phyloP scores from a whole-genome alignment of 2,113 vertebrate genomes.

The Rana temporaria region DNA sequence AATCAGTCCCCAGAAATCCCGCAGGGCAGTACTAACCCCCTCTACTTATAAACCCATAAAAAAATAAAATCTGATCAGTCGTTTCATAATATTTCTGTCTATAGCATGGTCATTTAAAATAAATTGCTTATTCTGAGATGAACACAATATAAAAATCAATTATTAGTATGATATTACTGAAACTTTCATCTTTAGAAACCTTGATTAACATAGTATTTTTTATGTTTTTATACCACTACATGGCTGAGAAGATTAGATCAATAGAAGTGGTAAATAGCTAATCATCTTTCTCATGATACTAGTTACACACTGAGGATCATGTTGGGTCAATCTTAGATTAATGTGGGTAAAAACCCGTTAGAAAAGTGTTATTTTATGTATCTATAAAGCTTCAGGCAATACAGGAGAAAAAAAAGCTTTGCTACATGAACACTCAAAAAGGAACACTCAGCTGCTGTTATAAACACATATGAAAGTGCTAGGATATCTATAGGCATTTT shows the following conservation, averaged over 20 bases:
- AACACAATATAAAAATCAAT: neutral
- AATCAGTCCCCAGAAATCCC: neutral
- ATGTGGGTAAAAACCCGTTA: too few relatives aligned
- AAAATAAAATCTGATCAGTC: neutral
- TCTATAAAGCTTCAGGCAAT: too few relatives aligned
- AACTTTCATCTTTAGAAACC: neutral
- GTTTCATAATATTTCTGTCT: neutral
- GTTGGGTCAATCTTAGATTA: too few relatives aligned
- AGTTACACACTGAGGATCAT: too few relatives aligned
- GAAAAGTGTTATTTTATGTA: too few relatives aligned
- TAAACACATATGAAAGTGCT: too few relatives aligned
- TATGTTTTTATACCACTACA: neutral
- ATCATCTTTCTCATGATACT: too few relatives aligned
- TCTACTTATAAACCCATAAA: neutral
- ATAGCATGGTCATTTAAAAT: neutral
- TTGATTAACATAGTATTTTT: neutral
- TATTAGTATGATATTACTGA: constrained; percentile 6
- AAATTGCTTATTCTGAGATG: neutral
- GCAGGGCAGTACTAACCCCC: neutral
- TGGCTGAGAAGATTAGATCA: neutral
- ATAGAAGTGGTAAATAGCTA: too few relatives aligned
- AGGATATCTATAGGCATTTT: too few relatives aligned
- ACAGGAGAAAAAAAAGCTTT: too few relatives aligned
- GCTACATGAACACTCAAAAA: too few relatives aligned
- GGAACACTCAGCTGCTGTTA: too few relatives aligned